A percentile compares a stretch with the other conserved stretches of the same genome.
Conservation (phyloP, 2,797 vertebrate genomes). For the Hippoglossus hippoglossus region DNA sequence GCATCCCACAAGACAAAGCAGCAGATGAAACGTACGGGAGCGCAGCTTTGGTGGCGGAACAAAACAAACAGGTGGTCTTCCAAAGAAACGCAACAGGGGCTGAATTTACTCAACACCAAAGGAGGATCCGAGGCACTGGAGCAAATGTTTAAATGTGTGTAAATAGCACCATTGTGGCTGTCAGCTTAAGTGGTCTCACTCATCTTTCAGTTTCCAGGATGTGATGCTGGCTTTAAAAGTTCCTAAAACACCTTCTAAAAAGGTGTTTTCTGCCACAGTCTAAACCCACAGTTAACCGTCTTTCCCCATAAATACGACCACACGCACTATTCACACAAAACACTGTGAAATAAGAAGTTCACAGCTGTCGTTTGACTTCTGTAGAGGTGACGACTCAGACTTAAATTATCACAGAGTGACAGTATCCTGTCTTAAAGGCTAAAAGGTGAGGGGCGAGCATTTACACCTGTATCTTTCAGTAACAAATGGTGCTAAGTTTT, state of each 20-base stretch:
- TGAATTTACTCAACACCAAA: slow-evolving; percentile 16
- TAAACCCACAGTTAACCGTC: not conserved
- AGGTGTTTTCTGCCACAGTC: not conserved
- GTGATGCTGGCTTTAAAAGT: not conserved
- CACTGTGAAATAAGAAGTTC: slow-evolving; percentile 32
- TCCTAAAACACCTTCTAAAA: not conserved
- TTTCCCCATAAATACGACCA: slow-evolving; percentile 32
- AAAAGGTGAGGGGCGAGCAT: slow-evolving; percentile 52
- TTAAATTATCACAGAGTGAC: slow-evolving; percentile 48
- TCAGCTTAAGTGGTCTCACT: too few species aligned
- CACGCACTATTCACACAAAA: slow-evolving; percentile 41
- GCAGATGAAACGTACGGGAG: slow-evolving; percentile 15
- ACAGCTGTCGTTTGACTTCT: slow-evolving; percentile 39
- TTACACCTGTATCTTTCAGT: slow-evolving; percentile 57
- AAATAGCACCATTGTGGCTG: too few species aligned
- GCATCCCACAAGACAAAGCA: slow-evolving; percentile 44
- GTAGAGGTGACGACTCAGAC: slow-evolving; percentile 7
- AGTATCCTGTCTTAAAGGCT: slow-evolving; percentile 49
- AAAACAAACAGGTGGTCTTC: slow-evolving; percentile 50
- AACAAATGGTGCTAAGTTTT: slow-evolving; percentile 57
- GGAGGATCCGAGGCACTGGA: not conserved
- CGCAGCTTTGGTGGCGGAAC: slow-evolving; percentile 18
- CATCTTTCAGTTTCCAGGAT: not conserved
- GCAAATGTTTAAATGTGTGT: not conserved
- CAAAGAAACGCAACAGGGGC: slow-evolving; percentile 5